A percentile compares a stretch with the other conserved stretches of the same genome.
Evolutionary conservation across 2,113 vertebrate genomes (phyloP).

Genomic region (Theropithecus gelada): DNA sequence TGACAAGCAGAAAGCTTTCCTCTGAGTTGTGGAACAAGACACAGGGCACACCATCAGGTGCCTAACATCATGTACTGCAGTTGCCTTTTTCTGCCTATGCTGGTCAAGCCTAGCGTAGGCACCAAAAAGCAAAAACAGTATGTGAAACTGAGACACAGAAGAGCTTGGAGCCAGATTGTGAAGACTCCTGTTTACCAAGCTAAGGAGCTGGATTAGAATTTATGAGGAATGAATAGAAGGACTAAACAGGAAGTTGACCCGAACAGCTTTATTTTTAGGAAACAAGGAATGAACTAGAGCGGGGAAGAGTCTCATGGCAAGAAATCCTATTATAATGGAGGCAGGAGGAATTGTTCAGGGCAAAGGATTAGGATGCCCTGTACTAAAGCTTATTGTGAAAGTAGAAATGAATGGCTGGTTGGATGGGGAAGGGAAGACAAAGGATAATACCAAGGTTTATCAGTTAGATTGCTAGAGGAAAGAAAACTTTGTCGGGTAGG

Average conservation of each 20-base stretch:
- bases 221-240: not conserved
- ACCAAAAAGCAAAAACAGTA: not conserved
- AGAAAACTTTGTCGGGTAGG: not conserved
- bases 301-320: not conserved
- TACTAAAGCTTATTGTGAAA: not conserved
- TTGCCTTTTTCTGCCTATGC: no score
- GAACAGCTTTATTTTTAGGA: not conserved
- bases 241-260: constrained; percentile 27
- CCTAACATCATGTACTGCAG: no score
- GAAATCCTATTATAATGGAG: constrained; percentile 23
- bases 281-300: not conserved
- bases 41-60: rapidly evolving
- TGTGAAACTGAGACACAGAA: not conserved
- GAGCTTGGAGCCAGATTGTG: not conserved
- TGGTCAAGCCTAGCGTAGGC: not conserved
- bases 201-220: not conserved
- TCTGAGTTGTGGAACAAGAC: not conserved
- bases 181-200: not conserved
- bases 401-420: not conserved
- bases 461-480: not conserved
- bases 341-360: not conserved
- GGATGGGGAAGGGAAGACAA: not conserved
- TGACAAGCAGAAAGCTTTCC: not conserved
- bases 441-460: not conserved
- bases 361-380: not conserved